These are phyloP conservation scores for human (Homo sapiens) DNA, from an alignment of 2,113 vertebrate species.

Conservation along the genomic window DNA sequence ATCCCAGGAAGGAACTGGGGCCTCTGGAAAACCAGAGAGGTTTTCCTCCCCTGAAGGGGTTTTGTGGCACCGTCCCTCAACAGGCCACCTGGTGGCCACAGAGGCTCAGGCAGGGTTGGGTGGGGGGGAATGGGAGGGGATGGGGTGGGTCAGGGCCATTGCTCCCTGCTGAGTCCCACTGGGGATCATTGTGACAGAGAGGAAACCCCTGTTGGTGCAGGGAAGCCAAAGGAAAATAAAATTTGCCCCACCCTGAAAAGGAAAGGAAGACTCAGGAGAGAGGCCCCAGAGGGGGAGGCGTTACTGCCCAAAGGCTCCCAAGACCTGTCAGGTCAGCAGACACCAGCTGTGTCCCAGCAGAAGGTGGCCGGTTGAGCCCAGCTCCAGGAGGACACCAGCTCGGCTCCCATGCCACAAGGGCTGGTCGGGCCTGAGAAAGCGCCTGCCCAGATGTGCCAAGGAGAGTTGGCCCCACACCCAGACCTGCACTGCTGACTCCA, in stretches of 20 bases:
- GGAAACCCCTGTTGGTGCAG: background rate
- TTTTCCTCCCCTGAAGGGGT: background rate
- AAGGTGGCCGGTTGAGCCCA: background rate
- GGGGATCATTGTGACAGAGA: background rate
- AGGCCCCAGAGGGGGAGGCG: background rate
- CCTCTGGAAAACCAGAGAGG: background rate
- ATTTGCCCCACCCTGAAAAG: background rate
- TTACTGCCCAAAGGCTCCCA: too few species aligned
- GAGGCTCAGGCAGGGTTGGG: background rate
- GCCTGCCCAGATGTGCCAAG: background rate
- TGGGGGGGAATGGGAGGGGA: background rate
- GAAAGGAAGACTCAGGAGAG: background rate
- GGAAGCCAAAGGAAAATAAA: background rate
- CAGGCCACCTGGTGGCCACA: background rate
- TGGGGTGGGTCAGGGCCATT: background rate
- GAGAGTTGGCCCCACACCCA: background rate
- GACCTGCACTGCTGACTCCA: background rate
- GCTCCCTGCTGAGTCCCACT: background rate
- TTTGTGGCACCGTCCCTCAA: background rate
- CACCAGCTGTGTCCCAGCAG: background rate
- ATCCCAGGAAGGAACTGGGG: background rate
- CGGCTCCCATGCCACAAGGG: too few species aligned
- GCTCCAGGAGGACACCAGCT: background rate
- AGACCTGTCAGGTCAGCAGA: background rate
- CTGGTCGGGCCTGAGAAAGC: background rate